These are phyloP conservation scores for Luperina testacea DNA, from an alignment of 2,888 invertebrate genomes.

Conservation along the genomic window DNA sequence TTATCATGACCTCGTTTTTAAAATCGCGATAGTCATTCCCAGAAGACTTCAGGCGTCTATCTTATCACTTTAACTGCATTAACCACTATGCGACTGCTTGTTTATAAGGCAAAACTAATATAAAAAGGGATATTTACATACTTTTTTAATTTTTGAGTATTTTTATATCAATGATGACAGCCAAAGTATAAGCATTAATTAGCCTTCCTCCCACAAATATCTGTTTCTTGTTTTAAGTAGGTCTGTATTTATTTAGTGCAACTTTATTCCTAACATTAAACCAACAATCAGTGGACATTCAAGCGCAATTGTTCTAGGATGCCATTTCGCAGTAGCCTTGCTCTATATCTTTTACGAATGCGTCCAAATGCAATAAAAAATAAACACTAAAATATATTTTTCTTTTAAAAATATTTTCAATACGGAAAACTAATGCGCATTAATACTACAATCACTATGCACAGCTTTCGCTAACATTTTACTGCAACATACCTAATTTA, in stretches of 20 bases:
- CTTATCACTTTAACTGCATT: constrained; percentile 49
- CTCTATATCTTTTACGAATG: constrained; percentile 10
- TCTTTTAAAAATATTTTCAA: constrained; percentile 6
- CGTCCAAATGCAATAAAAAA: constrained; percentile 9
- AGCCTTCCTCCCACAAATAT: neutral
- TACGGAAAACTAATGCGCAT: constrained; percentile 15
- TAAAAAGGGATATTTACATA: constrained; percentile 4
- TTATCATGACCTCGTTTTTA: constrained; percentile 44
- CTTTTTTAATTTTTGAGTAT: constrained; percentile 2
- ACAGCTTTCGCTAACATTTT: constrained; percentile 31
- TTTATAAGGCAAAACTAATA: constrained; percentile 40
- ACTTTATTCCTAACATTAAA: constrained; percentile 3
- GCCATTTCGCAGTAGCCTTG: constrained; percentile 32
- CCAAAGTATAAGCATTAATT: neutral
- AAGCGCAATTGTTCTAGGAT: constrained; percentile 19
- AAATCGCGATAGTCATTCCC: constrained; percentile 48
- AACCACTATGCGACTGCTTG: constrained; percentile 33
- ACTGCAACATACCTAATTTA: constrained; percentile 23
- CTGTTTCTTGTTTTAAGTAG: constrained; percentile 19
- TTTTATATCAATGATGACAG: neutral
- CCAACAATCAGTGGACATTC: constrained; percentile 13
- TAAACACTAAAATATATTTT: neutral
- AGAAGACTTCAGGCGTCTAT: constrained; percentile 19
- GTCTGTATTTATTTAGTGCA: neutral
- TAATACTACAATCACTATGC: neutral